Conservation (phyloP, 2,888 invertebrate genomes). For the Heliconius ismenius region DNA sequence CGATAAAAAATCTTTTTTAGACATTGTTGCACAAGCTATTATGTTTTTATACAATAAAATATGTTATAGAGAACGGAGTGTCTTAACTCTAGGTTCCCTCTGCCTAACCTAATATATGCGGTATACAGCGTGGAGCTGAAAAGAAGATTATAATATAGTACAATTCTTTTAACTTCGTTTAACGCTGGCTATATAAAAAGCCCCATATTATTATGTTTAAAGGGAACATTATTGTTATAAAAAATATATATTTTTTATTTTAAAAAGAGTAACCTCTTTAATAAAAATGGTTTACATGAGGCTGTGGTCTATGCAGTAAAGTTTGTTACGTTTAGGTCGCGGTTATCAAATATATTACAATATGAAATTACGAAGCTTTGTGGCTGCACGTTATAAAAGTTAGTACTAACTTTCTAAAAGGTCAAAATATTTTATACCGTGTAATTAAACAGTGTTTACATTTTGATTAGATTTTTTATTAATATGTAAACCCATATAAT, state of each 20-base stretch:
- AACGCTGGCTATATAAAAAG: neutral
- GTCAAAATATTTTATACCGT: neutral
- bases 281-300: neutral
- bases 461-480: neutral
- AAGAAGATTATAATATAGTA: neutral
- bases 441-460: neutral
- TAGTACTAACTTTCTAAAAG: neutral
- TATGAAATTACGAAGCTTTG: constrained; percentile 9
- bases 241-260: neutral
- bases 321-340: neutral
- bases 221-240: neutral
- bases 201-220: neutral
- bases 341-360: constrained; percentile 9
- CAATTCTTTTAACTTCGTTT: neutral
- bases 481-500: neutral
- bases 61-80: neutral
- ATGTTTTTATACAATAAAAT: neutral
- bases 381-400: neutral
- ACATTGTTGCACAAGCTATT: neutral
- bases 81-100: too few relatives aligned
- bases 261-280: too few relatives aligned
- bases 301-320: neutral
- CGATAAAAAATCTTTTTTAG: neutral
- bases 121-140: too few relatives aligned
- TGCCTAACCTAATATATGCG: too few relatives aligned